Conservation (phyloP, 2,113 vertebrate species). For the Spilogale gracilis region DNA sequence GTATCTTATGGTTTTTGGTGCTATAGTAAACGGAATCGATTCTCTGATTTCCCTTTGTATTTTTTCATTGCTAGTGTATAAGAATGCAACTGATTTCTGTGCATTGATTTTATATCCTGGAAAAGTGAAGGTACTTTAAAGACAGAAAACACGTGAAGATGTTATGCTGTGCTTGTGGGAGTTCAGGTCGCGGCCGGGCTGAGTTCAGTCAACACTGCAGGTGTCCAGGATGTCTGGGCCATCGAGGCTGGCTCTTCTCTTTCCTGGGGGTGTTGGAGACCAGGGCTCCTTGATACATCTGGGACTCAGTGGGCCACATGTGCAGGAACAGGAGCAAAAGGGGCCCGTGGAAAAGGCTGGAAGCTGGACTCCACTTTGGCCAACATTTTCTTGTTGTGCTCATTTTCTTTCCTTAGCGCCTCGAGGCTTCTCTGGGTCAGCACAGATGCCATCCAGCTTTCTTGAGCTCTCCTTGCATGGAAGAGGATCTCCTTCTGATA, state of each 20-base stretch:
- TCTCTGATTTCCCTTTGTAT: too few species aligned
- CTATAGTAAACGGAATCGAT: too few species aligned
- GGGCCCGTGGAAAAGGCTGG: not conserved
- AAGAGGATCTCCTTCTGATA: not conserved
- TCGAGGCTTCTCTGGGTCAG: not conserved
- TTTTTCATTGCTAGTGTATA: too few species aligned
- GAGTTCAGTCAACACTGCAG: too few species aligned
- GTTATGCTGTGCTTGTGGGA: not conserved
- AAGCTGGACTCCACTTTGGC: too few species aligned
- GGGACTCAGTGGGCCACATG: not conserved
- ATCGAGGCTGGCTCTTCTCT: too few species aligned
- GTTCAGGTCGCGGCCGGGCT: fast-evolving
- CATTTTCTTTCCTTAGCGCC: not conserved
- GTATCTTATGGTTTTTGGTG: too few species aligned
- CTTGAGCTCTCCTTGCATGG: not conserved
- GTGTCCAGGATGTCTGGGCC: not conserved
- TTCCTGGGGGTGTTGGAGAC: not conserved
- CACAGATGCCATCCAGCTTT: too few species aligned
- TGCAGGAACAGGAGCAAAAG: not conserved
- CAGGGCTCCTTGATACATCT: too few species aligned
- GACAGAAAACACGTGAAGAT: too few species aligned
- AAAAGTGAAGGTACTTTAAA: not conserved
- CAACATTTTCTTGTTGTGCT: not conserved
- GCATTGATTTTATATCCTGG: too few species aligned
- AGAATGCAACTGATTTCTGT: too few species aligned